Evolutionary conservation across 2,888 invertebrate genomes (phyloP).

Genomic region (Cheilosia urbana): DNA sequence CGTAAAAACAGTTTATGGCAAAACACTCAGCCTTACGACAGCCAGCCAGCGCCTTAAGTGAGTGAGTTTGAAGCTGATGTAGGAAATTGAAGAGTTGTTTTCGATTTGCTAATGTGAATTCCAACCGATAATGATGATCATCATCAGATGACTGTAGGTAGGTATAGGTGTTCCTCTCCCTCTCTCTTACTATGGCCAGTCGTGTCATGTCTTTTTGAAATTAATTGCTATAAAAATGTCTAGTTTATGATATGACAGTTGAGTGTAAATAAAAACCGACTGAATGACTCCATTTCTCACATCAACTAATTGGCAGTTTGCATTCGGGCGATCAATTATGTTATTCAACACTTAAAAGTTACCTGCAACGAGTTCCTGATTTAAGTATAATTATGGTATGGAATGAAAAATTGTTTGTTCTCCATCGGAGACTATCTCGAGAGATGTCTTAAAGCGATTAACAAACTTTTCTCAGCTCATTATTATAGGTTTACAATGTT

Average conservation of each 20-base stretch:
- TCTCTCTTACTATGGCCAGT: not conserved
- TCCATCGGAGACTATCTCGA: conserved; percentile 27
- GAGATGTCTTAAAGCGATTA: conserved; percentile 7
- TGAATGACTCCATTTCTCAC: conserved; percentile 28
- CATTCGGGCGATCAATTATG: conserved; percentile 39
- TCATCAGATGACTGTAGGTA: not conserved
- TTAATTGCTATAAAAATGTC: conserved; percentile 10
- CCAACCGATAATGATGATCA: conserved; percentile 1
- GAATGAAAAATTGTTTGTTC: conserved; percentile 39
- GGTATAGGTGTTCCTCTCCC: conserved; percentile 3
- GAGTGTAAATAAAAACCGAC: conserved; percentile 28
- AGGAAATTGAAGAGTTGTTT: conserved; percentile 32
- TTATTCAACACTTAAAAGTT: conserved; percentile 27
- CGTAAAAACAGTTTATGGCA: conserved; percentile 36
- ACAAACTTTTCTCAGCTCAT: conserved; percentile 7
- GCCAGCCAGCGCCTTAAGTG: conserved; percentile 8
- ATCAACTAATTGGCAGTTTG: conserved; percentile 26
- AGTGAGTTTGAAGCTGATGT: conserved; percentile 11
- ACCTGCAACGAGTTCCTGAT: conserved; percentile 20
- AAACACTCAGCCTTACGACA: conserved; percentile 42
- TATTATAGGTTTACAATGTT: conserved; percentile 10
- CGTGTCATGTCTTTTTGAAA: conserved; percentile 1
- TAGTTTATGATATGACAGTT: conserved; percentile 43
- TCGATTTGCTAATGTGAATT: conserved; percentile 21
- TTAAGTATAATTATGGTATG: conserved; percentile 19